A percentile compares a stretch with the other conserved stretches of the same genome.
Evolutionary conservation across 2,113 vertebrate genomes (phyloP).

Genomic region (Cromileptes altivelis): DNA sequence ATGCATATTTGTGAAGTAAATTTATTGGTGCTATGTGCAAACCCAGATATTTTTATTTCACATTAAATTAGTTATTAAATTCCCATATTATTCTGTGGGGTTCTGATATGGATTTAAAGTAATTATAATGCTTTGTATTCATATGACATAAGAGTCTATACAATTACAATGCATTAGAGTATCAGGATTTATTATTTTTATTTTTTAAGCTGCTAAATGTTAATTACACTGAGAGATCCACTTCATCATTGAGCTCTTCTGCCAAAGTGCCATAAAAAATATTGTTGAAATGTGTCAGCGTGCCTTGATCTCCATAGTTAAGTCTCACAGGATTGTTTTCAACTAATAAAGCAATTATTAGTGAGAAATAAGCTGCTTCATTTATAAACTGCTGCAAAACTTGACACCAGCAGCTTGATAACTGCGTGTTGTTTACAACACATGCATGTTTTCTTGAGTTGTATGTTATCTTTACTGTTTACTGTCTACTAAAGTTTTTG

Average conservation of each 20-base stretch:
- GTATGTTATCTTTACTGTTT: not conserved
- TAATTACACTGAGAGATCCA: not conserved
- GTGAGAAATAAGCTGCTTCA: not conserved
- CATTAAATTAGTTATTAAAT: not conserved
- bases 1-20: not conserved
- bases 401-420: not conserved
- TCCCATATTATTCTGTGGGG: too few relatives aligned
- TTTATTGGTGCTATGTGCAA: too few relatives aligned
- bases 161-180: not conserved
- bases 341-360: conserved; percentile 13
- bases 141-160: not conserved
- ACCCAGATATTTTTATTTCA: not conserved
- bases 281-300: conserved; percentile 38
- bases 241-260: not conserved
- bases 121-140: not conserved
- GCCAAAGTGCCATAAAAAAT: not conserved
- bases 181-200: not conserved
- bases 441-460: not conserved
- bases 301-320: not conserved
- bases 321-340: conserved; percentile 11
- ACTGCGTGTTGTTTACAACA: not conserved
- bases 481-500: not conserved
- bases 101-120: not conserved
- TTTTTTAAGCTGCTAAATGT: not conserved
- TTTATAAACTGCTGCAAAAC: not conserved